Conservation (phyloP, 2,113 vertebrate species). For the Vidua macroura region DNA sequence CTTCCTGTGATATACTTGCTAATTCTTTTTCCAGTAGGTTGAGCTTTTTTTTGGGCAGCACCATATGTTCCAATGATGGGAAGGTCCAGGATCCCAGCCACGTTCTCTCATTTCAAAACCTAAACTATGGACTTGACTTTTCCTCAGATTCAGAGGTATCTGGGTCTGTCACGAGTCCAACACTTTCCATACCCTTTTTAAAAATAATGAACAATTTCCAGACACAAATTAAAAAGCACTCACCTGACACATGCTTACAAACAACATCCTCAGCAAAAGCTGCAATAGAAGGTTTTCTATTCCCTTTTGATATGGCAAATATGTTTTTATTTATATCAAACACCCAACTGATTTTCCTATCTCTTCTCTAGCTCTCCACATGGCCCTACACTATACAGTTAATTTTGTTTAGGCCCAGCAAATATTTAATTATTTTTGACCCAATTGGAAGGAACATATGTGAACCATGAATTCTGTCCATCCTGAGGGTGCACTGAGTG, state of each 20-base stretch:
- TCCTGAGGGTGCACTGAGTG: background rate
- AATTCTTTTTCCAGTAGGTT: background rate
- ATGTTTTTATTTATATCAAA: background rate
- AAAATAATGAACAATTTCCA: background rate
- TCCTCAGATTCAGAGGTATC: background rate
- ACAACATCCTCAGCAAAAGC: background rate
- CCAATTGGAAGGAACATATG: rapidly evolving
- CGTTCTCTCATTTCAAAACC: background rate
- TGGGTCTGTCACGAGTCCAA: background rate
- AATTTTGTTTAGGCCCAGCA: background rate
- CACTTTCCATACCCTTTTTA: background rate
- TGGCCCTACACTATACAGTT: rapidly evolving
- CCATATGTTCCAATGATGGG: background rate
- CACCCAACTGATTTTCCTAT: background rate
- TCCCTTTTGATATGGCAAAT: background rate
- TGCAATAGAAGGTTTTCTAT: background rate
- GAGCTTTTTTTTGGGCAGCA: background rate
- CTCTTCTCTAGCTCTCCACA: background rate
- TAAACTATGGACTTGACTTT: background rate
- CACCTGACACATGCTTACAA: background rate
- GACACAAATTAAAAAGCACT: background rate
- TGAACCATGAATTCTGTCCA: background rate
- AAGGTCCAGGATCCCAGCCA: background rate
- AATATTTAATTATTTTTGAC: background rate
- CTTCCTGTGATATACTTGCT: background rate